Evolutionary conservation across 2,888 invertebrate species (phyloP), one percentile per base, ranked within the genome.

Genomic region (Diabrotica balteata): DNA sequence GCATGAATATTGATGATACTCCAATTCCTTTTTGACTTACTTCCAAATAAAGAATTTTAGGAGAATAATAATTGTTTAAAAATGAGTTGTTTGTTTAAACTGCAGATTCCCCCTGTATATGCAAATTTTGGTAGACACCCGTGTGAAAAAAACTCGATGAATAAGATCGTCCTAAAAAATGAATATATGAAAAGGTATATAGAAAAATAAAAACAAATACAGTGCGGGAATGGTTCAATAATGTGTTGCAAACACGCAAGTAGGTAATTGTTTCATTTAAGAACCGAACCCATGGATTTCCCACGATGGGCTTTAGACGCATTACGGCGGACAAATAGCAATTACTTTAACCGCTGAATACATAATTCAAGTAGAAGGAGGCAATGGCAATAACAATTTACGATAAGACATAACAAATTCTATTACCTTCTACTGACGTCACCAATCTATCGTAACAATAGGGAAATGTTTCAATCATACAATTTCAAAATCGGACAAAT

Each of bases 211-310:
- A 78, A 83, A 79, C 81, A 81, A 83, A 83, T 80, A 81, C 77
- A 77, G 79, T 78, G 80, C 80, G 80, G 80, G 81, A 80, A 80
- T 79, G 79, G 79, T 80, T 81, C 82, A 83, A 83, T 84, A 83
- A 84, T 84, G 82, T 81, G 83, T 82, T 83, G 82, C 82, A 82
- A 82, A 83, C 83, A 83, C 83, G 84, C 83, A 84, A 83, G 79
- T 82, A 75, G 80, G 83, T 83, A 84, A 84, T 84, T 84, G 84
- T 84, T 83, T 84, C 81, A 84, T 84, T 83, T 83, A 81, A 82
- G 81, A 81, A 80, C 76, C 78, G 78, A 75, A 76, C 76, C 80
- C 73, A 72, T 73, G 75, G 76, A 78, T 78, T 81, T 82, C 82
- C 84, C 84, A 84, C 83, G 84, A 82, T 81, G 80, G 79, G 78